Evolutionary conservation across 2,888 invertebrate genomes (phyloP), one percentile per base, ranked within the genome.

Genomic region (Oligia strigilis): DNA sequence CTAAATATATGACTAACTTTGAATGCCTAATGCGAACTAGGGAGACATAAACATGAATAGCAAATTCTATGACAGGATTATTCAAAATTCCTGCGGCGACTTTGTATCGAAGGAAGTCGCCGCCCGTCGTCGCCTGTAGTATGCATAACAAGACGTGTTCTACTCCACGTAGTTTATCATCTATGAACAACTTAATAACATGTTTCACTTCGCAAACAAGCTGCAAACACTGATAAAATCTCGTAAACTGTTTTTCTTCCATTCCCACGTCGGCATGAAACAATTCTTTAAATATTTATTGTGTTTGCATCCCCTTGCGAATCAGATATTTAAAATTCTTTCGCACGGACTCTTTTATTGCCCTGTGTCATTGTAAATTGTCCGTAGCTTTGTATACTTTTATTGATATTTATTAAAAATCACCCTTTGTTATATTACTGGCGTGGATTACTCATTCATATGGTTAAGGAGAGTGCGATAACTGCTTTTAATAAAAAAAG

Each of bases 221-320:
- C 69, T 83, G 77, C 75, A n/a, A 79, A 52, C 23, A 36, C n/a
- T 73, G 87, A 85, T 85, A 85, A 67, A 70, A 87, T 85, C 85
- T 73, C 40, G 58, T 75, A 77, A 84, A 87, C 62, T 77, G 84
- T 73, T 87, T 77, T 77, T 77, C 76, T 75, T 52, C n/a, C 80
- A 80, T 77, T 87, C 85, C 80, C 80, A 77, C 77, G 84, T 72
- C 52, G 58, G 43, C 64, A 36, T 80, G 75, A 74, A 65, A 87
- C 76, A 79, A 86, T 84, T 82, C 52, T 84, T 77, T 73, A 77
- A 77, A 85, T 83, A 81, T 85, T 81, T 81, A 83, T 77, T 77
- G 70, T 69, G 86, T 81, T 85, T 82, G 67, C 71, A 75, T 64
- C 82, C 78, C 74, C 65, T 74, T 60, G 82, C 67, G 58, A 69